Base-by-base conservation (phyloP, 2,113 vertebrate genomes). In the Suricata suricatta region DNA sequence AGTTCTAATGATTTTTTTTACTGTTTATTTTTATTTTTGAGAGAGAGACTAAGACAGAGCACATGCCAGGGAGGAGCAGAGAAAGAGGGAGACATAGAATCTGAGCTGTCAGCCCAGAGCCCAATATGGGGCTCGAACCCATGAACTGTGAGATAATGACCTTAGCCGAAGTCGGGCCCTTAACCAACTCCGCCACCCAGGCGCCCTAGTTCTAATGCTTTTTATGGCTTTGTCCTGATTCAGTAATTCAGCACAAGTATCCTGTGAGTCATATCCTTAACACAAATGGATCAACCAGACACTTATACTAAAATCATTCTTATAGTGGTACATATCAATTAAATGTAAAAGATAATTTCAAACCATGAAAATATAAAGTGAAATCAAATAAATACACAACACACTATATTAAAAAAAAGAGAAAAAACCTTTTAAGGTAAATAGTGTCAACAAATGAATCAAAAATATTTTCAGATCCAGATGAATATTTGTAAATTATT, bases 181-280 rank as follows among this genome's bases (percentile, higher is more conserved):
- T 60, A 60, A 60, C 7, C 21, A 17, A 8, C 57, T 60, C 57
- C 23, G 57, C 17, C 57, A 60, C 21, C 57, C 21, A 60, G 57
- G 57, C 21, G 23, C 21, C 57, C 21, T 23, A 60, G 57, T 23
- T 60, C 57, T 63, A 54, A 57, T 68, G 68, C 68, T 95, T 94
- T 87, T 93, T 96, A 93, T 89, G 86, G 25, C 44, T 96, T 64
- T 69, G 33, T 96, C 74, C 54, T 95, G 79, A 94, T 81, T 54
- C 92, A 92, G 38, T 97, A 96, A 96, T 97, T 97, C 64, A 88
- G 69, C 47, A 38, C 90, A 94, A 95, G 57, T 63, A 57, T 92
- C 76, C 81, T 52, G 3, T 66, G 44, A 74, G 50, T 31, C 76
- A 85, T 88, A 84, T 35, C 52, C 92, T 97, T 85, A 86, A 97